Evolutionary conservation across 1,140 invertebrate genomes (phyloP), one percentile per base, ranked within the genome.

Genomic region (Zelostemma sp.): DNA sequence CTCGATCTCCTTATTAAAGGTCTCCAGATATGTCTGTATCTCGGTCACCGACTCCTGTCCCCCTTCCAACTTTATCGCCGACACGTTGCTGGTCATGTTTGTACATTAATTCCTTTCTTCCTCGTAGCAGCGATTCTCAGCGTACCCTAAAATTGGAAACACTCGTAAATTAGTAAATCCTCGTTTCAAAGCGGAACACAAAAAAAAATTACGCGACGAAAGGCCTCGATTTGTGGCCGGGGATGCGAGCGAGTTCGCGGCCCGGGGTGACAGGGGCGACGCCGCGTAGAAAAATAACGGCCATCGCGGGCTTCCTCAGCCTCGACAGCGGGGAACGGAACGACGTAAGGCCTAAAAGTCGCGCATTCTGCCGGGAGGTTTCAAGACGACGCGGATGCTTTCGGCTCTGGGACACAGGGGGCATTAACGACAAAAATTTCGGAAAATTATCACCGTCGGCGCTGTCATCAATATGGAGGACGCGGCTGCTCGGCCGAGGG

Each of bases 1-100:
- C 64, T 91, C 90, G 47, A 95, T 95, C 82, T 95, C 93, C 76
- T 94, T 94, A 74, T 95, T 93, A 76, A 95, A 95, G 1, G 92
- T 92, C 51, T 91, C 92, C 38, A 95, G 83, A 74, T 95, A 95
- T 51, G 92, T 92, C 73, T 95, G 93, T 70, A 94, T 93, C 68
- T 93, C 92, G 21, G 89, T 91, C 11, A 93, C 90, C 63, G 83
- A 85, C 74, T 86, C 84, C 63, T 85, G 84, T 21, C 76, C 80
- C 1, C 82, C 83, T 66, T 86, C 84, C 43, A 85, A 58, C 19
- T 86, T 86, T 69, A 86, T 84, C 1, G 82, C 77, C 12, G 82
- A 74, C 50, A 84, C 75, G 56, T 84, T 83, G 55, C 70, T 69
- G 57, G 82, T 74, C 84, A 86, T 86, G 64, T 62, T 81, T 64